Conservation (phyloP, 2,113 vertebrate genomes). For the Colistium nudipinnis region DNA sequence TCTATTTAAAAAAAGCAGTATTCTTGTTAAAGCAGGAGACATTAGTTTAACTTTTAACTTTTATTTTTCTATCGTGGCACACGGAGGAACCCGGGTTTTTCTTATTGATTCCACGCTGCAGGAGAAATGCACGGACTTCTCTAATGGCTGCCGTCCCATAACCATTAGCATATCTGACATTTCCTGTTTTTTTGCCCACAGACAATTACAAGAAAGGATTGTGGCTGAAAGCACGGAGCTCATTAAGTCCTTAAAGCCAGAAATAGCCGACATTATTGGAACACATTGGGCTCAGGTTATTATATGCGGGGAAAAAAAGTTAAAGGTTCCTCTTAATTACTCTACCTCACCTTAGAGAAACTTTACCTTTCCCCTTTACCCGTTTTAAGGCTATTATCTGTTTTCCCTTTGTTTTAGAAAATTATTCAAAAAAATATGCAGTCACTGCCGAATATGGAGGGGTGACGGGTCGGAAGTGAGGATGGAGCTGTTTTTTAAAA, state of each 20-base stretch:
- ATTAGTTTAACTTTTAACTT: constrained; percentile 26
- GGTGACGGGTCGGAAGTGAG: background rate
- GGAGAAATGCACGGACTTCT: constrained; percentile 18
- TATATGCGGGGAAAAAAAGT: constrained; percentile 30
- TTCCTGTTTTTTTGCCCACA: constrained; percentile 50
- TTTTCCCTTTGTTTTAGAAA: background rate
- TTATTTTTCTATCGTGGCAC: constrained; percentile 22
- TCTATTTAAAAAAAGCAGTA: too few relatives aligned
- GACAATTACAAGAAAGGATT: constrained; percentile 39
- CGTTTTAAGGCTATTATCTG: background rate
- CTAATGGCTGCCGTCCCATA: constrained; percentile 12
- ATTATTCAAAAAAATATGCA: background rate
- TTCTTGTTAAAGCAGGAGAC: background rate
- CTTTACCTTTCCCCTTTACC: background rate
- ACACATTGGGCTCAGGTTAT: constrained; percentile 46
- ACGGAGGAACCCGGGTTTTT: constrained; percentile 8
- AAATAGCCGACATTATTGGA: constrained; percentile 36
- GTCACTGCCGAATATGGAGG: constrained; percentile 6
- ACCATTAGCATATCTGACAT: constrained; percentile 48
- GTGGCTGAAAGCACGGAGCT: constrained; percentile 33
- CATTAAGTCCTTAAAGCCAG: constrained; percentile 33
- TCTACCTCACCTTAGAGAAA: constrained; percentile 13
- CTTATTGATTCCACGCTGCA: constrained; percentile 19
- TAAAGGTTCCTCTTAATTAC: constrained; percentile 26
- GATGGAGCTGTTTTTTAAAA: background rate